Percentiles rank a stretch among this genome's conserved stretches.
phyloP scores from a whole-genome alignment of 2,888 invertebrate genomes.

The Eupeodes latifasciatus region DNA sequence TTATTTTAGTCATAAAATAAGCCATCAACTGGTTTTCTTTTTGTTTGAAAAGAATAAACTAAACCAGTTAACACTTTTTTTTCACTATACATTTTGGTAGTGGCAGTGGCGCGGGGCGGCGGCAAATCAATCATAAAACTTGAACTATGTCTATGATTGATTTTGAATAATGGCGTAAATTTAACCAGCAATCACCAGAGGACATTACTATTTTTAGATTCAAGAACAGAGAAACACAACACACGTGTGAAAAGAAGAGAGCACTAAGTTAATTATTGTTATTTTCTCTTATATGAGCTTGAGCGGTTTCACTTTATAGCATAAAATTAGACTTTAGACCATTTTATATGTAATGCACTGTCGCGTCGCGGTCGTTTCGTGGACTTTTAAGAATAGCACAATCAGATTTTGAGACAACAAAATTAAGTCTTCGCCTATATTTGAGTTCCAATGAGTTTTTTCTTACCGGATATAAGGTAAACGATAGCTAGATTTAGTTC shows the following conservation, averaged over 20 bases:
- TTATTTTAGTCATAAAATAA: slow-evolving; percentile 24
- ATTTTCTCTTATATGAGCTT: too few species aligned
- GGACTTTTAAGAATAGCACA: too few species aligned
- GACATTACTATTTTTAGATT: slow-evolving; percentile 1
- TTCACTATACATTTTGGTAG: not conserved
- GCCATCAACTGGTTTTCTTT: slow-evolving; percentile 47
- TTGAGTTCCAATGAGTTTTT: too few species aligned
- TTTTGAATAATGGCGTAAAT: slow-evolving; percentile 14
- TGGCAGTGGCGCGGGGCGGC: not conserved
- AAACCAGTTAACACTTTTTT: slow-evolving; percentile 20
- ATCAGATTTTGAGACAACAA: too few species aligned
- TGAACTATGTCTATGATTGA: slow-evolving; percentile 3
- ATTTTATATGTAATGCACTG: too few species aligned
- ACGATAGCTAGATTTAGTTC: too few species aligned
- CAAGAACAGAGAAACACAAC: not conserved
- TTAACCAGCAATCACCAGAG: not conserved
- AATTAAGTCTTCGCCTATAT: too few species aligned
- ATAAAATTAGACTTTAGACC: too few species aligned
- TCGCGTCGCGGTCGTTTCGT: too few species aligned
- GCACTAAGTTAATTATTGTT: slow-evolving; percentile 15
- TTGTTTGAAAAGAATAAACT: not conserved
- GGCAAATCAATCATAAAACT: slow-evolving; percentile 4
- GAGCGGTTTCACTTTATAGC: too few species aligned
- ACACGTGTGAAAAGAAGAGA: not conserved
- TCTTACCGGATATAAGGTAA: too few species aligned